Evolutionary conservation across 1,140 invertebrate species (phyloP), one percentile per base, ranked within the genome.

Genomic region (Drosophila sturtevanti): DNA sequence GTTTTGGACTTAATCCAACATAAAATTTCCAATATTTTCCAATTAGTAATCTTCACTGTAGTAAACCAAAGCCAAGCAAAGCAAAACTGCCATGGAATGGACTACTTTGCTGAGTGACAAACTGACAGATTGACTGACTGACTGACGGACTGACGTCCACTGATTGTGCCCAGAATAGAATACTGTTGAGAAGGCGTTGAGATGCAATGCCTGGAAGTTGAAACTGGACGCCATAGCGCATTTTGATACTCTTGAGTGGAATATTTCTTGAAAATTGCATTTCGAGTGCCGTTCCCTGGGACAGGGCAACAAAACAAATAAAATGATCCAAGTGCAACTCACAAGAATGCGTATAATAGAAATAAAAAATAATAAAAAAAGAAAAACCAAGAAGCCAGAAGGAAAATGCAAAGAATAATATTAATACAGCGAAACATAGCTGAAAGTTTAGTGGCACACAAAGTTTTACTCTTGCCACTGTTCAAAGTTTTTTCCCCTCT

Each of bases 241-340:
- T 76, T 79, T 70, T 87, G 75, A 76, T 86, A 81, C 62, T 70
- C 58, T 79, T 69, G 68, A 76, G 63, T 27, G 56, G 66, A 81
- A 79, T 72, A 79, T 79, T 81, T 81, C 79, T 70, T 60, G 63
- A 62, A 76, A 78, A 86, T 87, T 79, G 82, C 65, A 81, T 70
- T 87, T 63, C 70, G 63, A 86, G 60, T 76, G 31, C 37, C 37
- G 63, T 12, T 16, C 35, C 63, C 41, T 6, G 16, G 31, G 7
- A 73, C 18, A 35, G 58, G 37, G 65, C 64, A 74, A 74, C 70
- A 74, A 81, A 74, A 74, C 70, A 74, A 81, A 70, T 65, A 66
- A 52, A 18, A 27, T 59, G 37, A 14, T 27, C 61, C 34, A 22
- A n/a, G 22, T 16, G 63, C 21, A 55, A 51, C 58, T 63, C 37